Conservation (phyloP, 2,888 invertebrate species). For the Aleiodes alternator region DNA sequence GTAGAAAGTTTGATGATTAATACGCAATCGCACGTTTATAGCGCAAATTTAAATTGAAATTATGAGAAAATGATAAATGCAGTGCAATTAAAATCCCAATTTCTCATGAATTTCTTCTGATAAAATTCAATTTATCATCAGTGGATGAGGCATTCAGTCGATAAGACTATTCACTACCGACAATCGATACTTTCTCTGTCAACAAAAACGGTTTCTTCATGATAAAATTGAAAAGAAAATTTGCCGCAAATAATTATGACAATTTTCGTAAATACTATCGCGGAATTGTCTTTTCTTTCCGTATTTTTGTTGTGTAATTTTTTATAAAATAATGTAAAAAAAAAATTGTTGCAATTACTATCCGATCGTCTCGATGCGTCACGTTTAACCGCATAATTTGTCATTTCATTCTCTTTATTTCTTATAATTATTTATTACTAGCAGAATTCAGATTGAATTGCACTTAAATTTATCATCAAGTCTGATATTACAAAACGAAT, state of each 20-base stretch:
- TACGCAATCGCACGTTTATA: not conserved
- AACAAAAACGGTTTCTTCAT: slow-evolving; percentile 1
- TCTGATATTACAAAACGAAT: no score
- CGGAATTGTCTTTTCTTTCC: not conserved
- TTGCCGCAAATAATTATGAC: not conserved
- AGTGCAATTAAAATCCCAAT: no score
- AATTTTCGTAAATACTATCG: not conserved
- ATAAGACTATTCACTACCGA: not conserved
- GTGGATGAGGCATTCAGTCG: no score
- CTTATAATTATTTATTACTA: slow-evolving; percentile 4
- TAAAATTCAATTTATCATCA: no score
- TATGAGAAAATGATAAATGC: no score
- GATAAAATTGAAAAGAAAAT: not conserved
- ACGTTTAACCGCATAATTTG: slow-evolving; percentile 18
- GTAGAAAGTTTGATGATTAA: slow-evolving; percentile 13
- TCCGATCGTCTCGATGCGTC: no score
- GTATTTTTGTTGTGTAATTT: no score
- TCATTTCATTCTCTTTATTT: slow-evolving; percentile 9
- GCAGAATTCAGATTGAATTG: not conserved
- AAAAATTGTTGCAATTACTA: no score
- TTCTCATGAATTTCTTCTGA: no score
- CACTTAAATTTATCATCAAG: no score
- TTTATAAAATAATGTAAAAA: no score
- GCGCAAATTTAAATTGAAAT: not conserved
- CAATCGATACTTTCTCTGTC: not conserved